These are phyloP conservation scores for Spermophilus dauricus DNA, from an alignment of 2,113 vertebrate genomes.

Conservation along the genomic window DNA sequence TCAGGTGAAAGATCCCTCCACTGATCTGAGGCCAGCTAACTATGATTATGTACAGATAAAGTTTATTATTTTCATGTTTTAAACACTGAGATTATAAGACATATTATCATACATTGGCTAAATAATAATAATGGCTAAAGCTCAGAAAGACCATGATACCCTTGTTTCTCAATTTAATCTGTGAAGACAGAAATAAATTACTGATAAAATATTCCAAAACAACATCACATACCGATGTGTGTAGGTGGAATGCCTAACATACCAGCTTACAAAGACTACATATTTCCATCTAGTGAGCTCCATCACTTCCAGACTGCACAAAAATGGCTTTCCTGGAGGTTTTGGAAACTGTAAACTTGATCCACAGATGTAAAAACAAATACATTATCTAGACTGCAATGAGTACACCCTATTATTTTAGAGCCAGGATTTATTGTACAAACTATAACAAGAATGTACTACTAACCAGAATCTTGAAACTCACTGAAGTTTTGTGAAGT, in stretches of 20 bases:
- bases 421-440: neutral
- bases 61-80: neutral
- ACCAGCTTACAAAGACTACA: neutral
- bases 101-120: neutral
- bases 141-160: neutral
- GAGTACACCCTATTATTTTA: neutral
- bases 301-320: neutral
- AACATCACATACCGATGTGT: neutral
- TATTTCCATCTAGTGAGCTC: neutral
- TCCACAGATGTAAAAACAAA: neutral
- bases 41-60: neutral
- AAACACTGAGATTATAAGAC: neutral
- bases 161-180: conserved; percentile 31
- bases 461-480: neutral
- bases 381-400: neutral
- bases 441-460: neutral
- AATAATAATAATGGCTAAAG: neutral
- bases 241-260: neutral
- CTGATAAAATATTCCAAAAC: neutral
- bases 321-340: conserved; percentile 24
- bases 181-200: conserved; percentile 19
- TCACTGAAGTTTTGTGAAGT: neutral
- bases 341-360: neutral
- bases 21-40: neutral
- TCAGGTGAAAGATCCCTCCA: neutral